Evolutionary conservation across 2,797 vertebrate genomes (phyloP).

Genomic region (Xenentodon cancila): DNA sequence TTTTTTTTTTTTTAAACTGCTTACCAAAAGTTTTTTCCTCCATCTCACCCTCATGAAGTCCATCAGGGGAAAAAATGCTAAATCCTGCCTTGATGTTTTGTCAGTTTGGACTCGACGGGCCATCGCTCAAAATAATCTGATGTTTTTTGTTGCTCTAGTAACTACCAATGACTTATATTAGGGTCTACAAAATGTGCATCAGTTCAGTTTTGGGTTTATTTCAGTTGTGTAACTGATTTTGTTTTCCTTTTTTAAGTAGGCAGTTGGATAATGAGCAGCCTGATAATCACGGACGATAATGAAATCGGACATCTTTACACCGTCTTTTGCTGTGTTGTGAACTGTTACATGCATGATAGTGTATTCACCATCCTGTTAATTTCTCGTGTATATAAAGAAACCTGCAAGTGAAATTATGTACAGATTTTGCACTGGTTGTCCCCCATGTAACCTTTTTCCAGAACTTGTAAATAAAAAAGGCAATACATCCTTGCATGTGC

Average conservation of each 20-base stretch:
- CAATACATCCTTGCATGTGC: slow-evolving; percentile 29
- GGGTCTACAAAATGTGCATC: slow-evolving; percentile 42
- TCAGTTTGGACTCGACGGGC: slow-evolving; percentile 62
- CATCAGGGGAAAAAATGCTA: slow-evolving; percentile 58
- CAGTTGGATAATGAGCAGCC: slow-evolving; percentile 53
- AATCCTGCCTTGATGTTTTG: slow-evolving; percentile 67
- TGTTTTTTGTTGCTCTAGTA: slow-evolving; percentile 64
- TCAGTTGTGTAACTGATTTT: slow-evolving; percentile 39
- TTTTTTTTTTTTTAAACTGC: slow-evolving; percentile 4
- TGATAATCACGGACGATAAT: slow-evolving; percentile 48
- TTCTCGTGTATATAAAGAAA: slow-evolving; percentile 80
- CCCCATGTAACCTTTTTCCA: slow-evolving; percentile 77
- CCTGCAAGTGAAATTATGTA: slow-evolving; percentile 80
- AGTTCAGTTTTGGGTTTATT: slow-evolving; percentile 35
- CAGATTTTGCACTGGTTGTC: slow-evolving; percentile 84
- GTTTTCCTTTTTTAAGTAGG: slow-evolving; percentile 39
- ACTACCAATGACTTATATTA: slow-evolving; percentile 51
- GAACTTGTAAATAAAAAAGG: slow-evolving; percentile 83
- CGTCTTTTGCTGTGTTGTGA: slow-evolving; percentile 73
- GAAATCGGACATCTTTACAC: slow-evolving; percentile 53
- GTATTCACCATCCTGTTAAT: slow-evolving; percentile 65
- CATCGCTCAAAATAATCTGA: slow-evolving; percentile 36
- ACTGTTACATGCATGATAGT: slow-evolving; percentile 82
- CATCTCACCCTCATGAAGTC: slow-evolving; percentile 46
- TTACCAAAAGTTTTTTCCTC: not conserved